A percentile compares a stretch with the other conserved stretches of the same genome.
Conservation (phyloP, 2,888 invertebrate genomes). For the Neoascia interrupta region DNA sequence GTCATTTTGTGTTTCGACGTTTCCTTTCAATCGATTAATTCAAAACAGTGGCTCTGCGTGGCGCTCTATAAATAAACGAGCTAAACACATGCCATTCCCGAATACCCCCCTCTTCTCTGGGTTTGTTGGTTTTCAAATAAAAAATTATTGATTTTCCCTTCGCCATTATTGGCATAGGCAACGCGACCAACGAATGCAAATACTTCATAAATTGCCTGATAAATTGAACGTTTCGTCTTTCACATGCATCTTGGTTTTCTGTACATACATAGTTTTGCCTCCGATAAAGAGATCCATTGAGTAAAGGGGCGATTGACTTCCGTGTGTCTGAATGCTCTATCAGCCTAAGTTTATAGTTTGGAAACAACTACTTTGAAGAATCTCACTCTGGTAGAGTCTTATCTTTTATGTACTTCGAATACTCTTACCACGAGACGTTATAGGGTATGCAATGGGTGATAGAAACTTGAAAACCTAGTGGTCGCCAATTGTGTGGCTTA, state of each 20-base stretch:
- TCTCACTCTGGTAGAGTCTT: conserved; percentile 15
- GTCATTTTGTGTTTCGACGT: conserved; percentile 33
- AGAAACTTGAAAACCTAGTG: too few relatives aligned
- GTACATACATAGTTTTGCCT: too few relatives aligned
- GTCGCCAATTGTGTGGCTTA: too few relatives aligned
- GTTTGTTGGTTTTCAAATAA: too few relatives aligned
- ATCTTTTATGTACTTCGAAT: conserved; percentile 12
- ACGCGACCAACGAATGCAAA: conserved; percentile 42
- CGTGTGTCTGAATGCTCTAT: conserved; percentile 36
- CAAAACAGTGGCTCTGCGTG: conserved; percentile 32
- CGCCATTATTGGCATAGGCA: conserved; percentile 30
- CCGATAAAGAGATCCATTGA: too few relatives aligned
- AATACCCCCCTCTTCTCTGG: too few relatives aligned
- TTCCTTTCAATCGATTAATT: conserved; percentile 48
- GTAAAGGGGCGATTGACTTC: conserved; percentile 30
- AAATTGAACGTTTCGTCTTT: conserved; percentile 25
- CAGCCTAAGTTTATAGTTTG: neutral
- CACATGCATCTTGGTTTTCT: conserved; percentile 13
- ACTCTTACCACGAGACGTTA: too few relatives aligned
- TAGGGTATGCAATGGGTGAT: too few relatives aligned
- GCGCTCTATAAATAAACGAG: conserved; percentile 45
- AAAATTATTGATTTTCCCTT: conserved; percentile 54
- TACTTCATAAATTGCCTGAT: conserved; percentile 34
- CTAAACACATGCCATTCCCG: conserved; percentile 2
- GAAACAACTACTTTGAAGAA: conserved; percentile 19